Evolutionary conservation across 2,113 vertebrate genomes (phyloP).

Genomic region (Phyllopteryx taeniolatus): DNA sequence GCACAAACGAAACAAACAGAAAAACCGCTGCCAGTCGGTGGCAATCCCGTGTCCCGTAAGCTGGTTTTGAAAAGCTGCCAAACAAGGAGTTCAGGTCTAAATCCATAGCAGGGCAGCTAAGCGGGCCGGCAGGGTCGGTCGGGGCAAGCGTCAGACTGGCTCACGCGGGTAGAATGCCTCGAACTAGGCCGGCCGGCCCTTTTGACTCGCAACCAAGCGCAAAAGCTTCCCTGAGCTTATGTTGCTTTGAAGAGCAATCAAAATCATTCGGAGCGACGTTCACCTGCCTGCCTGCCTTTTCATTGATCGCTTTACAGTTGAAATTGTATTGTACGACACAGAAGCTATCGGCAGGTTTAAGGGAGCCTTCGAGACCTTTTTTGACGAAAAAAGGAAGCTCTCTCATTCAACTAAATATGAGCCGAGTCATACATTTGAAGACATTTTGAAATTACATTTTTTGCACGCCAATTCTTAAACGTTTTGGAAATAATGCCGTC

Average conservation of each 20-base stretch:
- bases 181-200: neutral
- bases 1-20: neutral
- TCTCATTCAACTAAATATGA: no score
- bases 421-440: no score
- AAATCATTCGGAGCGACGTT: neutral
- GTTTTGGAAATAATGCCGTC: no score
- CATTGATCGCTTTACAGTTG: neutral
- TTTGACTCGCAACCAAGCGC: neutral
- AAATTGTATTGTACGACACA: no score
- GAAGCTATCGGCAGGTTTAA: no score
- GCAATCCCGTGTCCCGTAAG: constrained; percentile 42
- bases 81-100: constrained; percentile 42
- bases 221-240: neutral
- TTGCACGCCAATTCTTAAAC: no score
- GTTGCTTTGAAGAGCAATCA: neutral
- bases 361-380: no score
- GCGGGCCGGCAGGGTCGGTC: constrained; percentile 14
- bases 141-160: neutral
- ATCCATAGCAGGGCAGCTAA: constrained; percentile 35
- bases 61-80: constrained; percentile 43
- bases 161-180: neutral
- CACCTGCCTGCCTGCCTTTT: neutral
- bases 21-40: constrained; percentile 23
- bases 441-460: no score
- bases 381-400: no score